These are phyloP conservation scores for Malurus alboscapulatus DNA, from an alignment of 2,113 vertebrate species.

Conservation along the genomic window DNA sequence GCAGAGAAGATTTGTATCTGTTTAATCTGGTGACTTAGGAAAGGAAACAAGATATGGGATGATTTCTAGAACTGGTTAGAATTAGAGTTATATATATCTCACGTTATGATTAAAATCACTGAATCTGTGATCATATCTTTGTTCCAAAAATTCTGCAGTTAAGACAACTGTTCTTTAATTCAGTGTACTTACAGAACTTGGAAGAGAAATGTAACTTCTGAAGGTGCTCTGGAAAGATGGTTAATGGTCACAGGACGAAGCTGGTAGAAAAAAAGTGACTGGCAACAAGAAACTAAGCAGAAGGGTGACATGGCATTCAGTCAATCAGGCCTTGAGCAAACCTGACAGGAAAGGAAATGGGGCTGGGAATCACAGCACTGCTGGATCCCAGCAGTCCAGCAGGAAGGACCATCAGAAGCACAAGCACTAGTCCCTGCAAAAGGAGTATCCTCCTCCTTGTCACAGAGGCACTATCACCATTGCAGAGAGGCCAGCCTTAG, in stretches of 20 bases:
- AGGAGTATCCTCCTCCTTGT: background rate
- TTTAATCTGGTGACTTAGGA: background rate
- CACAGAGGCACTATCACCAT: background rate
- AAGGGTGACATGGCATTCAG: background rate
- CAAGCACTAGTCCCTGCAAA: background rate
- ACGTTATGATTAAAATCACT: background rate
- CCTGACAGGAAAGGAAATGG: accelerated
- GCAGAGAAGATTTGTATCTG: background rate
- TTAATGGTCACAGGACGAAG: background rate
- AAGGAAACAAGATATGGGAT: background rate
- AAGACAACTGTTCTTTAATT: background rate
- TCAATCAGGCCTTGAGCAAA: background rate
- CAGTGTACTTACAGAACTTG: background rate
- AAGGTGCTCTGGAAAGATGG: background rate
- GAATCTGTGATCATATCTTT: background rate
- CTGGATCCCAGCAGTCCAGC: background rate
- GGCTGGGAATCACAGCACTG: background rate
- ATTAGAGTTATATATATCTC: background rate
- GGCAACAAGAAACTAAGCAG: background rate
- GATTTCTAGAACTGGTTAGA: background rate
- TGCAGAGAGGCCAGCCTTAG: accelerated
- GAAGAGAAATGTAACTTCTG: background rate
- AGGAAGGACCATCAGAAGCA: background rate
- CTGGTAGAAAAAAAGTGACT: background rate
- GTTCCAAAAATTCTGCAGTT: background rate